phyloP scores from a whole-genome alignment of 2,888 invertebrate species.

The Heliconius aoede region DNA sequence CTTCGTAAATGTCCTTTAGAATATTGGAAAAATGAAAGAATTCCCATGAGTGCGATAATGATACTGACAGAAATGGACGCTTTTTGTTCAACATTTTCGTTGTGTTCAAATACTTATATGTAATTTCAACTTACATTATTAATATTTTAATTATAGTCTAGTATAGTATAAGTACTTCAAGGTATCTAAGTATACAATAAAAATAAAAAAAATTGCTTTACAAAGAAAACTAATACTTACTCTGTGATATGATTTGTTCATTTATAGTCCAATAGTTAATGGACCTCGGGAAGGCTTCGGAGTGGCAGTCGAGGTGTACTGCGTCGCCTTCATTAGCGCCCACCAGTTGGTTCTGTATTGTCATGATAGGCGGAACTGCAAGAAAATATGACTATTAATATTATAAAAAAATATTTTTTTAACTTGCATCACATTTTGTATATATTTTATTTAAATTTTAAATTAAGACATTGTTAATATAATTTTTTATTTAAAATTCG shows the following conservation, averaged over 20 bases:
- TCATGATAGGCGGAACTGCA: conserved; percentile 91
- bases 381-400: conserved; percentile 47
- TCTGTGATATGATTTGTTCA: conserved; percentile 88
- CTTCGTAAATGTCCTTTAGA: too few relatives aligned
- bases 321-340: conserved; percentile 88
- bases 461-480: too few relatives aligned
- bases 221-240: conserved; percentile 66
- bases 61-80: too few relatives aligned
- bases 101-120: neutral
- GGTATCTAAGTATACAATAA: too few relatives aligned
- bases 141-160: neutral
- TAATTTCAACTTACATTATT: neutral
- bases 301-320: conserved; percentile 88
- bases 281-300: conserved; percentile 90
- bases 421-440: neutral
- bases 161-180: too few relatives aligned
- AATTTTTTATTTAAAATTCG: too few relatives aligned
- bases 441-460: neutral
- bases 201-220: too few relatives aligned
- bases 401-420: neutral
- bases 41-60: too few relatives aligned
- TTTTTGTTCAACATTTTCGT: too few relatives aligned
- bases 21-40: too few relatives aligned
- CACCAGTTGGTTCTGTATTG: conserved; percentile 90
- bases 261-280: conserved; percentile 91